Percentiles rank a stretch among this genome's conserved stretches.
These are phyloP conservation scores for Synanceia verrucosa DNA, from an alignment of 2,797 vertebrate species.

Conservation along the genomic window DNA sequence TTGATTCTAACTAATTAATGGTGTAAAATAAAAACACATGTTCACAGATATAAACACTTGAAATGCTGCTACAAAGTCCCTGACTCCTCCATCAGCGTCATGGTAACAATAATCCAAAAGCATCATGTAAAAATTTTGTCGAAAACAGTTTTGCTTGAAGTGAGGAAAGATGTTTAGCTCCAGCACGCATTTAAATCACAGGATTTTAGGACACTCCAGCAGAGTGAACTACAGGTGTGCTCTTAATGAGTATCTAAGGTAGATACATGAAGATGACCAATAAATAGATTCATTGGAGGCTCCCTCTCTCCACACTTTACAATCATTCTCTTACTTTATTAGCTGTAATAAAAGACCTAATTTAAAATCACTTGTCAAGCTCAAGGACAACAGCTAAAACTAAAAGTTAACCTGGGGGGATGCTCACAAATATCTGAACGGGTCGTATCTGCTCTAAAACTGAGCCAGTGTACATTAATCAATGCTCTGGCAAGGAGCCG, in stretches of 20 bases:
- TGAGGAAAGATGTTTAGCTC: slow-evolving; percentile 5
- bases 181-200: neutral
- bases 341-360: slow-evolving; percentile 38
- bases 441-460: slow-evolving; percentile 30
- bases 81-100: slow-evolving; percentile 5
- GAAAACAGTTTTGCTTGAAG: slow-evolving; percentile 1
- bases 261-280: neutral
- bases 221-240: neutral
- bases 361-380: slow-evolving; percentile 42
- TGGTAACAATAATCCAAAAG: slow-evolving; percentile 15
- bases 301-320: neutral
- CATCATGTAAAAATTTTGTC: slow-evolving; percentile 13
- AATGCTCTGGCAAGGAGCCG: slow-evolving; percentile 59
- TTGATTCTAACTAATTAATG: neutral
- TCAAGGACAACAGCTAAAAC: slow-evolving; percentile 57
- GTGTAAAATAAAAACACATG: neutral
- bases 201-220: neutral
- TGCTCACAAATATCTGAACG: slow-evolving; percentile 42
- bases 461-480: slow-evolving; percentile 66
- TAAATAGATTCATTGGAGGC: neutral
- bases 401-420: slow-evolving; percentile 26
- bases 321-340: slow-evolving; percentile 7
- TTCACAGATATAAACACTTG: slow-evolving; percentile 1
- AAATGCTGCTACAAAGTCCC: slow-evolving; percentile 1
- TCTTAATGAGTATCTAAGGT: neutral